Evolutionary conservation across 37 sponge, comb jelly and placozoan genomes (phyloP).

Genomic region (Halichondria panicea): DNA sequence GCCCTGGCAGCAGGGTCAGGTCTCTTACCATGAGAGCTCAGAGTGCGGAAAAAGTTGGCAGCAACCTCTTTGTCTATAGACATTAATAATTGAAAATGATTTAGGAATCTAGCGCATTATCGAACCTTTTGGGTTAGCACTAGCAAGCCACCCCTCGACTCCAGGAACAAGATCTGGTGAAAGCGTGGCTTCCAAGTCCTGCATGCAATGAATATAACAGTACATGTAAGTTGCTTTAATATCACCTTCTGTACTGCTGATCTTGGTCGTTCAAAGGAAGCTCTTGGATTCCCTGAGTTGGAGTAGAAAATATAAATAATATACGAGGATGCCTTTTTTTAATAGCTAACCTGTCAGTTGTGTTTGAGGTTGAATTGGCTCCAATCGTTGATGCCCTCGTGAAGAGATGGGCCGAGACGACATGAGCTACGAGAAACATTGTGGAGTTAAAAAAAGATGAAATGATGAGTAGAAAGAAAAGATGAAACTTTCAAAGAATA

Average conservation of each 20-base stretch:
- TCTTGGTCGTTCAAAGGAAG: constrained; percentile 24
- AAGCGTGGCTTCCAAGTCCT: constrained; percentile 54
- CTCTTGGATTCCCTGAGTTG: no score
- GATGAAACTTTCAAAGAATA: no score
- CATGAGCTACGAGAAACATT: no score
- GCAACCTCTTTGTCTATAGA: constrained; percentile 61
- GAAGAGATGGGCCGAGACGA: constrained; percentile 5
- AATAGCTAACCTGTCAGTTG: constrained; percentile 2
- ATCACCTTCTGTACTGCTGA: constrained; percentile 55
- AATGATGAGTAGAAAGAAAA: not conserved
- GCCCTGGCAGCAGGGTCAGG: constrained; percentile 50
- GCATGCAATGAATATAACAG: not conserved
- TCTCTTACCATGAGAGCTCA: constrained; percentile 60
- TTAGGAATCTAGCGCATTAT: not conserved
- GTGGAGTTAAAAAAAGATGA: constrained; percentile 9
- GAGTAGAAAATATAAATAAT: no score
- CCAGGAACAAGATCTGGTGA: constrained; percentile 66
- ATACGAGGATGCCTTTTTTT: no score
- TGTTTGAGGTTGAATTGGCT: constrained; percentile 1
- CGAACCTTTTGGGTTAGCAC: constrained; percentile 63
- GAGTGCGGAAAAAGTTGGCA: constrained; percentile 54
- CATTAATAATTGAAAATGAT: not conserved
- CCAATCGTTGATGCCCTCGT: not conserved
- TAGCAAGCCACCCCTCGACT: constrained; percentile 65
- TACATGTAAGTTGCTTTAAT: not conserved